Percentiles rank a stretch among this genome's conserved stretches.
These are phyloP conservation scores for Morpho achilles DNA, from an alignment of 2,888 invertebrate genomes.

Conservation along the genomic window DNA sequence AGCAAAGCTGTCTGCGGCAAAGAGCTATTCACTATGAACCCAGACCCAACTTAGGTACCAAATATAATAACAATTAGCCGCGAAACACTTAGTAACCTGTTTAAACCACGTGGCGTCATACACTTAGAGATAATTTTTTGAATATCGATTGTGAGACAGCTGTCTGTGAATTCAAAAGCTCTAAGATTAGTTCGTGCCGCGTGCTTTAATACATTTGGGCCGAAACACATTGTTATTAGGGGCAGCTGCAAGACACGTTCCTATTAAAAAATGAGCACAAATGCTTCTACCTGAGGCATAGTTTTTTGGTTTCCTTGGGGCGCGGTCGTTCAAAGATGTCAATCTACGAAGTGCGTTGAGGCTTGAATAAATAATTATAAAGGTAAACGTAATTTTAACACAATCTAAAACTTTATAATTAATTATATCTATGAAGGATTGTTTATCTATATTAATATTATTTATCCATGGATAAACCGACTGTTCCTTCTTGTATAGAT, in stretches of 20 bases:
- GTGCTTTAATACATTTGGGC: slow-evolving; percentile 47
- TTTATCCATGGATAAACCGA: too few species aligned
- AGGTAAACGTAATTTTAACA: neutral
- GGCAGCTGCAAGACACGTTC: slow-evolving; percentile 60
- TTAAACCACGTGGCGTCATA: neutral
- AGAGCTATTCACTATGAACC: too few species aligned
- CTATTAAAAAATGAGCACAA: slow-evolving; percentile 41
- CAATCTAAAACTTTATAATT: too few species aligned
- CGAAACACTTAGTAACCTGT: too few species aligned
- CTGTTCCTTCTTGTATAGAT: too few species aligned
- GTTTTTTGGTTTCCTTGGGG: slow-evolving; percentile 43
- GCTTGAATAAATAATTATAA: neutral
- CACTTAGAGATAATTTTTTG: slow-evolving; percentile 25
- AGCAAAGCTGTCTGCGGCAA: too few species aligned
- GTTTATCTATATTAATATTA: too few species aligned
- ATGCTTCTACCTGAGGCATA: slow-evolving; percentile 44
- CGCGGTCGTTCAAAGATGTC: slow-evolving; percentile 10
- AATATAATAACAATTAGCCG: too few species aligned
- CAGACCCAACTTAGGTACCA: too few species aligned
- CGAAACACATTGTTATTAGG: slow-evolving; percentile 56
- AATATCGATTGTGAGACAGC: slow-evolving; percentile 39
- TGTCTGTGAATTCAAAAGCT: slow-evolving; percentile 45
- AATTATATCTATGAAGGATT: too few species aligned
- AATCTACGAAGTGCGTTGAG: neutral
- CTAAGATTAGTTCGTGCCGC: slow-evolving; percentile 49